Percentiles rank a stretch among this genome's conserved stretches.
Evolutionary conservation across 1,140 invertebrate genomes (phyloP).

Genomic region (Penaeus japonicus): DNA sequence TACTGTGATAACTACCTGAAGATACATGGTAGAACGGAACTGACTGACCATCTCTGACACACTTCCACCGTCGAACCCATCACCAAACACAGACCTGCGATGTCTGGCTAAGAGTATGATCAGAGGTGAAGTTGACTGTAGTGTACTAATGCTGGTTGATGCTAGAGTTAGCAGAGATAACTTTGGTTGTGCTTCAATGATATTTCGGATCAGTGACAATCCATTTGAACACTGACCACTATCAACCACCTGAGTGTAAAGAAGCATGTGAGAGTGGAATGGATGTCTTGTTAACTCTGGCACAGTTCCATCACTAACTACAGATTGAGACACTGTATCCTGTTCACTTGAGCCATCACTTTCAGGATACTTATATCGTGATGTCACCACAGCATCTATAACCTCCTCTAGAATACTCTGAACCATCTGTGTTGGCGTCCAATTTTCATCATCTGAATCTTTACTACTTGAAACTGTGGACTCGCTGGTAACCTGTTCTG

Average conservation of each 20-base stretch:
- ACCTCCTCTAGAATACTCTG: conserved; percentile 70
- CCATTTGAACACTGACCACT: conserved; percentile 79
- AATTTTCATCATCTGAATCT: conserved; percentile 25
- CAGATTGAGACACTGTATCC: conserved; percentile 32
- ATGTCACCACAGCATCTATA: conserved; percentile 66
- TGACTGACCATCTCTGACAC: conserved; percentile 67
- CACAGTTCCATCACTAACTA: conserved; percentile 19
- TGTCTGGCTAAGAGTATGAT: conserved; percentile 76
- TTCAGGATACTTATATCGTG: conserved; percentile 62
- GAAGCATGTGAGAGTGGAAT: conserved; percentile 82
- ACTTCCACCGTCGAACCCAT: conserved; percentile 77
- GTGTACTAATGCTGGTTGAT: conserved; percentile 49
- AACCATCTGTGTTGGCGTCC: conserved; percentile 66
- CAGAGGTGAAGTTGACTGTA: conserved; percentile 42
- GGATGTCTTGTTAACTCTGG: conserved; percentile 69
- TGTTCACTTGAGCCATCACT: conserved; percentile 61
- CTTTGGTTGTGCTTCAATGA: conserved; percentile 75
- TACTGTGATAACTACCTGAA: conserved; percentile 81
- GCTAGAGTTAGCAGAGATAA: conserved; percentile 49
- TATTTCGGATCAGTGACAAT: conserved; percentile 77
- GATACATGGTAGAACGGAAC: conserved; percentile 79
- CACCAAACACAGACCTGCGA: conserved; percentile 81
- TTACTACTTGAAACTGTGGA: conserved; percentile 43
- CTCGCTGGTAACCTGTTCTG: conserved; percentile 2
- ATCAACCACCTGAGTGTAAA: conserved; percentile 85